Base-by-base conservation (phyloP, 2,797 vertebrate genomes). In the Gadopsis bispinosus region DNA sequence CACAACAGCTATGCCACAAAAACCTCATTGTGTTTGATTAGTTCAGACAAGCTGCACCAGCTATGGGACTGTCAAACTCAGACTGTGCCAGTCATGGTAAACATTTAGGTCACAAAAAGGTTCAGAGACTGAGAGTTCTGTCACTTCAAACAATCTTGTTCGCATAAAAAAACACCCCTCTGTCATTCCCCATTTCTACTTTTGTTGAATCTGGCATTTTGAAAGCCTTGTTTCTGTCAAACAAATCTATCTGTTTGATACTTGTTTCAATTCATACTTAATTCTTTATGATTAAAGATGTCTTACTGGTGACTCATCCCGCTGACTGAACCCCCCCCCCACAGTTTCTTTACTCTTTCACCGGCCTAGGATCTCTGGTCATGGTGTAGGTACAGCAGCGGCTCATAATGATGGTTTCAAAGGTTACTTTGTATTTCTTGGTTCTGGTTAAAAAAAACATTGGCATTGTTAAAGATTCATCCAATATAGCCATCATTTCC, bases 231-330 rank as follows among this genome's bases (percentile, higher is more conserved):
- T 70, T 76, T 51, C 73, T 81, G 79, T 83, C 81, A 80, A 64
- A 75, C 59, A 69, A 73, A 83, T 65, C 29, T n/a, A 81, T 80
- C 62, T 48, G 19, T 71, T 71, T 83, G 83, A 87, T 72, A 56
- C 69, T 83, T 71, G 51, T 70, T 86, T 84, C 43, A 63, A 45
- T 79, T 76, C 67, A 61, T 17, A 53, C 43, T 64, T 64, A 65
- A 69, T 77, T 83, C 55, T 85, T 85, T 43, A 75, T 73, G 53
- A 87, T 73, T 67, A 81, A 73, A 47, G 47, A 45, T 31, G 60
- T 80, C 37, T 50, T 53, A 39, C 29, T 10, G 64, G 60, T 88
- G 83, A 86, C 39, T 87, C 84, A 87, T 83, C 35, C n/a, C n/a
- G 70, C 61, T 12, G 35, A 81, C 37, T 74, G 31, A 72, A 13